Base-by-base conservation (phyloP, 2,797 vertebrate genomes). In the Hybognathus amarus region DNA sequence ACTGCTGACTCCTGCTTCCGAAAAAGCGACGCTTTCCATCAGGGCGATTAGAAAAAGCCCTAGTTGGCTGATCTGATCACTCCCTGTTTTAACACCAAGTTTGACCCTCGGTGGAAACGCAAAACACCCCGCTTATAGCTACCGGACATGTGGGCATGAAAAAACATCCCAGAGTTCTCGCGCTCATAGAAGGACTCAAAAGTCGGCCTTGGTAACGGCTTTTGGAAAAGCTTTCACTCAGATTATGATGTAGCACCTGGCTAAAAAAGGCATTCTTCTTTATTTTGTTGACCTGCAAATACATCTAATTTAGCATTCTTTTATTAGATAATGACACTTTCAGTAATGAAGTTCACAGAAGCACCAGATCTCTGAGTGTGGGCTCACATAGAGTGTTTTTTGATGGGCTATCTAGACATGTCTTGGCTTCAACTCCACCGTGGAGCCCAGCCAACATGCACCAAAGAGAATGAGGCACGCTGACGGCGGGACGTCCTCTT, bases 11-110 rank as follows among this genome's bases (percentile, higher is more conserved):
- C 93, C 93, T 87, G 91, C 89, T 87, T 92, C 91, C 79, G 76
- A 71, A 89, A 83, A 66, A 73, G 91, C 89, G 66, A 85, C 83
- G 67, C 86, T 93, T 93, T 91, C 94, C 94, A 95, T 96, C 94
- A 95, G 87, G 92, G 68, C 89, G 80, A 95, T 96, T 94, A 94
- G 91, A 95, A 94, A 89, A 85, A 68, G 76, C 61, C 79, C 66
- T 69, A 75, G 88, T 85, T 91, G 86, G 92, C 93, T 95, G 93
- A 93, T 93, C 91, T 92, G 89, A 94, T 94, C 93, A 93, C 91
- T 92, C 87, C 50, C 90, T 79, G 86, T 85, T 91, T 85, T 90
- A 89, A 64, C 80, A 79, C 71, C 86, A 36, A 87, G 54, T 91
- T 87, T 92, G 89, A 89, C 85, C 91, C 80, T 86, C 18, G 7